Percentiles rank a stretch among this genome's conserved stretches.
These are phyloP conservation scores for Rhingia campestris DNA, from an alignment of 2,888 invertebrate species.

Conservation along the genomic window DNA sequence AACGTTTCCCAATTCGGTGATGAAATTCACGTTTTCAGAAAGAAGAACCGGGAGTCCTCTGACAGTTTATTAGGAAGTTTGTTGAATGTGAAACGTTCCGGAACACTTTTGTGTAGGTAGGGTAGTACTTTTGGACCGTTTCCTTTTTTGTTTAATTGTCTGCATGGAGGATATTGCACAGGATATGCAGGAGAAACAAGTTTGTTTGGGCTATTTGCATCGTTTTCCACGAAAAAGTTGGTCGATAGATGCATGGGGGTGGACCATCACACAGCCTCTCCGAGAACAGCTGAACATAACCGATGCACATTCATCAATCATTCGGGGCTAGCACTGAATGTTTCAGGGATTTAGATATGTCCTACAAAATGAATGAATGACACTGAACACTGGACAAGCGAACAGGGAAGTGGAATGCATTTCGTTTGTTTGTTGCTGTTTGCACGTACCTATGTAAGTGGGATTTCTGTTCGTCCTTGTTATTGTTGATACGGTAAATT, in stretches of 20 bases:
- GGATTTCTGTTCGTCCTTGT: constrained; percentile 36
- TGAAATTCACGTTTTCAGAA: constrained; percentile 48
- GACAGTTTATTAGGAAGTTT: constrained; percentile 55
- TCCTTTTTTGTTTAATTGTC: not conserved
- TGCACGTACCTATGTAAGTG: constrained; percentile 65
- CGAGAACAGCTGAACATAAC: constrained; percentile 38
- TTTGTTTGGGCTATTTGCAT: not conserved
- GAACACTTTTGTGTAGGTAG: constrained; percentile 33
- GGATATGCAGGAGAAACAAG: constrained; percentile 8
- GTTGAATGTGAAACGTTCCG: constrained; percentile 43
- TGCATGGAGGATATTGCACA: constrained; percentile 11
- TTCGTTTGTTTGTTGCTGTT: constrained; percentile 54
- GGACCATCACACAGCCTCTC: constrained; percentile 35
- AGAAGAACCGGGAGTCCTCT: constrained; percentile 11
- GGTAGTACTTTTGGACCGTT: constrained; percentile 4
- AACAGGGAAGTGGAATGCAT: constrained; percentile 37
- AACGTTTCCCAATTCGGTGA: constrained; percentile 56
- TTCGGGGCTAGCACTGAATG: constrained; percentile 65
- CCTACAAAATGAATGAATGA: constrained; percentile 65
- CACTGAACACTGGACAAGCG: constrained; percentile 24
- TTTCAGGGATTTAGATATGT: constrained; percentile 72
- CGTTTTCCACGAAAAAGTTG: not conserved
- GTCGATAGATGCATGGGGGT: not conserved
- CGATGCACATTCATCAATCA: constrained; percentile 73
- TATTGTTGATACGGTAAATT: constrained; percentile 57